Percentiles rank a stretch among this genome's conserved stretches.
These are phyloP conservation scores for Drosophila funebris DNA, from an alignment of 1,140 invertebrate species.

Conservation along the genomic window DNA sequence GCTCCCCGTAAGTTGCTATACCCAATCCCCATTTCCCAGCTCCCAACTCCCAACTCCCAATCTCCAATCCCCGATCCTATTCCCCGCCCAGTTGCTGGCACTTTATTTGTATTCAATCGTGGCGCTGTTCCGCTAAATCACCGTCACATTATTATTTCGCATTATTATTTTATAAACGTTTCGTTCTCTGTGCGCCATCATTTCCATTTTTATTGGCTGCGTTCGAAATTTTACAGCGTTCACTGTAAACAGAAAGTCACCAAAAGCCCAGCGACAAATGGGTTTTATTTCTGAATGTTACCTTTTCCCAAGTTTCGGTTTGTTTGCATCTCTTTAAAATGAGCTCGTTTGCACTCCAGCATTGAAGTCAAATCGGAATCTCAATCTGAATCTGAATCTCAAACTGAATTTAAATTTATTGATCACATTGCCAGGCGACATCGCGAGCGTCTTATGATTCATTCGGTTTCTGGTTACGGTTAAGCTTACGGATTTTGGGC, in stretches of 20 bases:
- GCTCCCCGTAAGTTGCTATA: conserved; percentile 3
- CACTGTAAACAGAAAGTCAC: conserved; percentile 30
- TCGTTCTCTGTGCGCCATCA: conserved; percentile 62
- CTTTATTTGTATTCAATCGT: conserved; percentile 83
- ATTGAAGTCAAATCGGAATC: conserved; percentile 11
- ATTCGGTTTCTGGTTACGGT: conserved; percentile 52
- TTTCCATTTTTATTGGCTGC: conserved; percentile 83
- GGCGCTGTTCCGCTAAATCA: conserved; percentile 82
- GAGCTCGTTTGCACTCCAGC: conserved; percentile 65
- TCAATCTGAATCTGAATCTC: conserved; percentile 34
- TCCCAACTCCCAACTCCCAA: neutral
- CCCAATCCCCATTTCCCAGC: neutral
- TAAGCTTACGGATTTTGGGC: conserved; percentile 51
- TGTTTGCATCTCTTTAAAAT: conserved; percentile 60
- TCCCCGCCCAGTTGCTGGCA: conserved; percentile 22
- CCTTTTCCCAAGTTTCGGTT: neutral
- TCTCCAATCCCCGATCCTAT: neutral
- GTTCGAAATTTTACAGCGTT: conserved; percentile 65
- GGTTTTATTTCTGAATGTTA: conserved; percentile 14
- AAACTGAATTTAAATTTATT: conserved; percentile 65
- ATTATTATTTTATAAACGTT: conserved; percentile 83
- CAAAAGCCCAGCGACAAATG: conserved; percentile 27
- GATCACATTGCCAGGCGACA: conserved; percentile 27
- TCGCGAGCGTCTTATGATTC: conserved; percentile 54
- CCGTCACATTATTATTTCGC: conserved; percentile 82